Evolutionary conservation across 2,888 invertebrate species (phyloP), one percentile per base, ranked within the genome.

Genomic region (Meteorus cinctellus): DNA sequence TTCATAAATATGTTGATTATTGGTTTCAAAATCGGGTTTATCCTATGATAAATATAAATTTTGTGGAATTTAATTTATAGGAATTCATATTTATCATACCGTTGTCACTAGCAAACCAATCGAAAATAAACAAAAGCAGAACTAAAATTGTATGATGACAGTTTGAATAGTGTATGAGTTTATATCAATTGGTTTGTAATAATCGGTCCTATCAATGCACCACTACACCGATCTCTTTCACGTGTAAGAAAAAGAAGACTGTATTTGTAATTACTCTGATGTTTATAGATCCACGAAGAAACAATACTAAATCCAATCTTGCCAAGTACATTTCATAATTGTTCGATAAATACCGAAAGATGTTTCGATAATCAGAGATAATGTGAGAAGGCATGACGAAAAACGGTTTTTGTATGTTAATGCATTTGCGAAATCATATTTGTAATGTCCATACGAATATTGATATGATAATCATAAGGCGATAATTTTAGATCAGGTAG

Each of bases 401-500:
- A 65, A 65, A 65, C 16, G 16, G 10, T 41, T 19, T 65, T 16
- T 65, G 10, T n/a, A 19, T 65, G 36, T 65, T 36, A 34, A 65
- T 41, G 36, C 19, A 12, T 65, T 65, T 41, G 8, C 19, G 24
- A 65, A 65, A 51, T 74, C 74, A 68, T 78, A 80, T 77, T 77
- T 74, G 77, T 79, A 79, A 76, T 69, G 66, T 78, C 75, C 78
- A 63, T 78, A 77, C 62, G 66, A 59, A 78, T 78, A 78, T 79
- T n/a, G 29, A 34, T 72, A 72, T 76, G 77, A 75, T 79, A 78
- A 74, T 62, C 63, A 71, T 80, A 78, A 80, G 79, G 69, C 76
- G 69, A 80, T 68, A 67, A 45, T 80, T 80, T 79, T 79, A 83
- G 80, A 78, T 78, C 76, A 82, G 74, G 80, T 87, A 87, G 86